phyloP scores from a whole-genome alignment of 2,888 invertebrate species.

The Synanthedon formicaeformis region DNA sequence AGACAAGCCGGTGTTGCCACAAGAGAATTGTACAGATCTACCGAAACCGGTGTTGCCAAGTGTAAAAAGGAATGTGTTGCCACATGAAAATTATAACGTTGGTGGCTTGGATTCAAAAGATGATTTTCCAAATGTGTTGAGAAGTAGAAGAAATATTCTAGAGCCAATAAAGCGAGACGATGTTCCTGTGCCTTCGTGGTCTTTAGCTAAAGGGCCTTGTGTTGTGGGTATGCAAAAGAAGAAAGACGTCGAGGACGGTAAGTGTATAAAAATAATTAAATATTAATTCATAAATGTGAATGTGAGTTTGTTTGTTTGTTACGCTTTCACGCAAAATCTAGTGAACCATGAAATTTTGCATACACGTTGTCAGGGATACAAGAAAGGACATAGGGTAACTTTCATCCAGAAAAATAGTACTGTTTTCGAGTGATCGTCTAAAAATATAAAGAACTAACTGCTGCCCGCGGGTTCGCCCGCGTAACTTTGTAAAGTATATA shows the following conservation, averaged over 20 bases:
- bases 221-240: constrained; percentile 51
- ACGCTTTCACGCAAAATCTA: too few species aligned
- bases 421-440: too few species aligned
- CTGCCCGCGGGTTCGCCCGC: too few species aligned
- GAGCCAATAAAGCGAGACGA: constrained; percentile 55
- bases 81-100: constrained; percentile 2
- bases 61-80: neutral
- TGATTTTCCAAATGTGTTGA: constrained; percentile 41
- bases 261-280: constrained; percentile 2
- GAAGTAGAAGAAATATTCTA: constrained; percentile 48
- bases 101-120: constrained; percentile 18
- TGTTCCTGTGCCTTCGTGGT: constrained; percentile 51
- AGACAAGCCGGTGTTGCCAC: constrained; percentile 24
- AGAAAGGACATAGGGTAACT: too few species aligned
- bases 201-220: constrained; percentile 55
- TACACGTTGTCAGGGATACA: too few species aligned
- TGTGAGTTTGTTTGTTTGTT: too few species aligned
- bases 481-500: too few species aligned
- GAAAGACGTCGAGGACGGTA: constrained; percentile 15
- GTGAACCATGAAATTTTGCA: too few species aligned
- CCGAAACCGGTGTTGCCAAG: neutral
- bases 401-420: too few species aligned
- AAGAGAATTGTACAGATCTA: constrained; percentile 10
- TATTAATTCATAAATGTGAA: too few species aligned
- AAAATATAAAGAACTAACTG: too few species aligned